Evolutionary conservation across 2,797 vertebrate genomes (phyloP).

Genomic region (Enteromius anoplus): DNA sequence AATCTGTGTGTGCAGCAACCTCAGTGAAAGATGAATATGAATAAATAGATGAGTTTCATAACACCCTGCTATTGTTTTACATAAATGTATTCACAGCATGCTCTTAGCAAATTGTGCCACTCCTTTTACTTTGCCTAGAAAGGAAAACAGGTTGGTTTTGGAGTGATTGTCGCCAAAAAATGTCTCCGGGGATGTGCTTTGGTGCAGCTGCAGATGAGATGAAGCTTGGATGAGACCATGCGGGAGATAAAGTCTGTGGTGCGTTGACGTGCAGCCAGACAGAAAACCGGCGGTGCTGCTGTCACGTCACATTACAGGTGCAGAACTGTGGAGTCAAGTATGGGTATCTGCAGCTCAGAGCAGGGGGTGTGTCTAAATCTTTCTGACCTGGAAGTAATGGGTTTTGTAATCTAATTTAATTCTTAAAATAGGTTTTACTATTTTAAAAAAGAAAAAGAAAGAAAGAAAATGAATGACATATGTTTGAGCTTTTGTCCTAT

Average conservation of each 20-base stretch:
- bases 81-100: not conserved
- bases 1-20: not conserved
- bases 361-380: not conserved
- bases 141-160: constrained; percentile 9
- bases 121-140: constrained; percentile 15
- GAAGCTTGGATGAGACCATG: constrained; percentile 7
- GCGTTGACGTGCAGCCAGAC: constrained; percentile 13
- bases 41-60: constrained; percentile 3
- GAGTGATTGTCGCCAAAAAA: constrained; percentile 1
- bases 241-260: constrained; percentile 23
- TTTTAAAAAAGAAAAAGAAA: not conserved
- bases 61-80: constrained; percentile 10
- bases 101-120: not conserved
- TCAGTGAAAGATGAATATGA: constrained; percentile 7
- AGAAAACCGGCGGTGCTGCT: constrained; percentile 31
- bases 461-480: not conserved
- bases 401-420: not conserved
- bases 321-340: constrained; percentile 16
- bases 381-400: not conserved
- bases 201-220: constrained; percentile 41
- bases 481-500: not conserved
- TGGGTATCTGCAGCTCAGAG: not conserved
- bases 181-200: constrained; percentile 18
- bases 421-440: not conserved
- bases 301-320: constrained; percentile 34